Base-by-base conservation (phyloP, 1,140 invertebrate genomes). In the Pollicipes pollicipes region DNA sequence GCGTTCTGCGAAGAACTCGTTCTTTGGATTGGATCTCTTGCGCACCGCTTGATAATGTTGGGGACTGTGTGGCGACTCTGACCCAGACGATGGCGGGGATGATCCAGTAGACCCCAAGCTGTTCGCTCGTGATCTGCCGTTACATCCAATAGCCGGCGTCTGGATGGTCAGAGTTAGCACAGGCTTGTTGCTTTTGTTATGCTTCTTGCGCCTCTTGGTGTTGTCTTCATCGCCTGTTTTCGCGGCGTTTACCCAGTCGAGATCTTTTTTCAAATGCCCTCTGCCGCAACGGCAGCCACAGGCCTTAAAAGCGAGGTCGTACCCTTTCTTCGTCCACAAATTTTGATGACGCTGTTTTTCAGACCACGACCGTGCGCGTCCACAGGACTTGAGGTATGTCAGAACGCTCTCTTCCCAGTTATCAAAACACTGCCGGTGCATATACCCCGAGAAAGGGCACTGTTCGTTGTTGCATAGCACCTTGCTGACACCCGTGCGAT, bases 321-420 rank as follows among this genome's bases (percentile, higher is more conserved):
- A 97, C 24, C 93, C 94, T 80, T 95, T 95, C 81, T 97, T 96
- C 63, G 93, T 96, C 95, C 95, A 98, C 70, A 98, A 81, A 78
- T 97, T 95, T 81, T 97, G 93, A 74, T 90, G 85, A 27, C 93
- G 85, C 80, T 97, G 93, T 68, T 92, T 85, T 78, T 97, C 93
- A 30, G 91, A 93, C 94, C 94, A 97, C 70, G 89, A 91, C 27
- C 93, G 84, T 2, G 93, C 93, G 27, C 93, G 82, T 24, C 92
- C 92, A 80, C 90, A 93, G 13, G 88, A 89, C 77, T 93, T 91
- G 67, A 97, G 83, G 77, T 91, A 95, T 45, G 88, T 87, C 72
- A 96, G 83, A 27, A 97, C 81, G 10, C 86, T 85, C 78, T 89
- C 86, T 80, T 97, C 93, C 91, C 93, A 97, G 69, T 86, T 84